Base-by-base conservation (phyloP, 2,888 invertebrate species). In the Andrena bicolor region DNA sequence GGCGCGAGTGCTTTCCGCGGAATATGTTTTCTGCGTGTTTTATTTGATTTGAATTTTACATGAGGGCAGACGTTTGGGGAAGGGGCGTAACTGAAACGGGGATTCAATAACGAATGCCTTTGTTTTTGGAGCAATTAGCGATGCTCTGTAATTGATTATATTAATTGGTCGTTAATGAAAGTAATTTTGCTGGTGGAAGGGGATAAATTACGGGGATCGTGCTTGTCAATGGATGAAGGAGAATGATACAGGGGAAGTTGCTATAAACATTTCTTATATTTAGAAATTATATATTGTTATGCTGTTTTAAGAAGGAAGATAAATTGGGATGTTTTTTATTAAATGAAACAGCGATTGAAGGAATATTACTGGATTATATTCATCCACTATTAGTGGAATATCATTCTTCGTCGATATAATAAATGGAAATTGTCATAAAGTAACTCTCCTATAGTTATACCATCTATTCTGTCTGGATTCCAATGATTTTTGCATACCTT, bases 41-140 rank as follows among this genome's bases (percentile, higher is more conserved):
- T n/a, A 60, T 66, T 73, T 35, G 30, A 26, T 26, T 5, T 16
- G 23, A 8, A 65, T 72, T 76, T 76, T 76, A 60, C 71, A 65
- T 65, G 65, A 60, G 8, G 48, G 26, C 16, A 7, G 13, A 20
- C 7, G 35, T 48, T 20, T 51, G 51, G 61, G 41, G 41, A 41
- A 41, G 41, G 41, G 41, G 20, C 23, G 75, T 10, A 28, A 48
- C 10, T 10, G n/a, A 23, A 63, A 63, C 41, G 49, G 35, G 28
- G 23, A 63, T 63, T 20, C 63, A n/a, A 49, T 53, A n/a, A 28
- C 51, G 48, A 41, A 16, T 49, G 28, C 53, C n/a, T 75, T 68
- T 61, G 65, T 79, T 68, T 79, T 69, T 79, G 41, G 56, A 60
- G 10, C 41, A 68, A 56, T 63, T 63, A 68, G 20, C 61, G 41